Evolutionary conservation across 1,140 invertebrate species (phyloP).

Genomic region (Conopomorpha cramerella): DNA sequence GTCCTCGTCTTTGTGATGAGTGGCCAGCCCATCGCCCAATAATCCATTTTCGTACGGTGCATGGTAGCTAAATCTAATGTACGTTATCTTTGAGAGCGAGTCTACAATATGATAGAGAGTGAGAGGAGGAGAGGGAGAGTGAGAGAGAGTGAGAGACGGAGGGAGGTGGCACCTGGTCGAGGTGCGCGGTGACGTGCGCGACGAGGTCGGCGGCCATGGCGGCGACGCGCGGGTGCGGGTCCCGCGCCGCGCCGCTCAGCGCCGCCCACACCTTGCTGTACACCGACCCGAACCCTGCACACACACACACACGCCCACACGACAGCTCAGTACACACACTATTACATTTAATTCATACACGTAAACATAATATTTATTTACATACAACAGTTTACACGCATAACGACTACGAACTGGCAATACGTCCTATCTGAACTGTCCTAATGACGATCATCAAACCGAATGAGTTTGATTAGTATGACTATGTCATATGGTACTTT

Average conservation of each 20-base stretch:
- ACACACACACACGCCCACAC: not conserved
- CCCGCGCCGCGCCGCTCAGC: slow-evolving; percentile 74
- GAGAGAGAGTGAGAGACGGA: too few species aligned
- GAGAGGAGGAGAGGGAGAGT: too few species aligned
- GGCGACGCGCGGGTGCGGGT: slow-evolving; percentile 83
- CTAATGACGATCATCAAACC: too few species aligned
- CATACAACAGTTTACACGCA: not conserved
- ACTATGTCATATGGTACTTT: too few species aligned
- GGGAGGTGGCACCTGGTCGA: too few species aligned
- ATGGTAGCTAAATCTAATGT: too few species aligned
- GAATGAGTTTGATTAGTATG: too few species aligned
- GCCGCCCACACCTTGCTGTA: slow-evolving; percentile 88
- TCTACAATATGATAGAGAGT: too few species aligned
- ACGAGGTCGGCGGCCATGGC: slow-evolving; percentile 77
- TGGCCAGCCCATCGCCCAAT: too few species aligned
- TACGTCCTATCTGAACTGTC: not conserved
- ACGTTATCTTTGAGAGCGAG: too few species aligned
- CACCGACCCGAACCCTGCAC: slow-evolving; percentile 67
- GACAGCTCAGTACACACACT: not conserved
- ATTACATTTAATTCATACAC: not conserved
- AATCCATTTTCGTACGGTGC: too few species aligned
- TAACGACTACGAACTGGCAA: not conserved
- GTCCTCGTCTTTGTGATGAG: too few species aligned
- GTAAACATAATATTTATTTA: not conserved
- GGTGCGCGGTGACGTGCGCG: slow-evolving; percentile 75